These are phyloP conservation scores for Cladopsammia gracilis DNA, from an alignment of 64 coral and sea anemone species.

Conservation along the genomic window DNA sequence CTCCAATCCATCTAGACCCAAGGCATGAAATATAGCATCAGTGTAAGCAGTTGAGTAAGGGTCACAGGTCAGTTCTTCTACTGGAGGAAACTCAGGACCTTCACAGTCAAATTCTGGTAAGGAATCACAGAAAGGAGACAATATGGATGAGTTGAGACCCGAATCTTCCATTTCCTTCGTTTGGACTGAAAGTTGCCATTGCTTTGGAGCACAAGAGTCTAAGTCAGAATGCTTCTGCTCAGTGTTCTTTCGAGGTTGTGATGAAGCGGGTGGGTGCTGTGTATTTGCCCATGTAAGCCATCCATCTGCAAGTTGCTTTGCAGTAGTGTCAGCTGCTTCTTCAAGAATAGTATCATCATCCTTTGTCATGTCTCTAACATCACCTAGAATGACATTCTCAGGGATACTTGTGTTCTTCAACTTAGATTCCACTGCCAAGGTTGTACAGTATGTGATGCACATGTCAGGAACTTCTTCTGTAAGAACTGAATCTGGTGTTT, in stretches of 20 bases:
- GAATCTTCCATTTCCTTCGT: constrained; percentile 30
- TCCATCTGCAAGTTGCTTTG: constrained; percentile 14
- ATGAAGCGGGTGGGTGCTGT: background rate
- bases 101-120: background rate
- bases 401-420: too few species aligned
- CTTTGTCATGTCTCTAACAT: too few species aligned
- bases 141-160: background rate
- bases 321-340: constrained; percentile 18
- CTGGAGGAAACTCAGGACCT: background rate
- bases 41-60: background rate
- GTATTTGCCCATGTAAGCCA: background rate
- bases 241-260: background rate
- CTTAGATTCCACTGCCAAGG: constrained; percentile 17
- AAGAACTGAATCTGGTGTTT: background rate
- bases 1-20: background rate
- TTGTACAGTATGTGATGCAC: background rate
- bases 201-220: background rate
- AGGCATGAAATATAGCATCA: background rate
- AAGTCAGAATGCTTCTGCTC: background rate
- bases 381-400: too few species aligned
- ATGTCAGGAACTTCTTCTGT: background rate
- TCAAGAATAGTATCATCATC: constrained; percentile 5
- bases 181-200: constrained; percentile 16
- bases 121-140: background rate
- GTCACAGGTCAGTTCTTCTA: background rate